A percentile compares a stretch with the other conserved stretches of the same genome.
Conservation (phyloP, 2,797 vertebrate species). For the Chelonia mydas region DNA sequence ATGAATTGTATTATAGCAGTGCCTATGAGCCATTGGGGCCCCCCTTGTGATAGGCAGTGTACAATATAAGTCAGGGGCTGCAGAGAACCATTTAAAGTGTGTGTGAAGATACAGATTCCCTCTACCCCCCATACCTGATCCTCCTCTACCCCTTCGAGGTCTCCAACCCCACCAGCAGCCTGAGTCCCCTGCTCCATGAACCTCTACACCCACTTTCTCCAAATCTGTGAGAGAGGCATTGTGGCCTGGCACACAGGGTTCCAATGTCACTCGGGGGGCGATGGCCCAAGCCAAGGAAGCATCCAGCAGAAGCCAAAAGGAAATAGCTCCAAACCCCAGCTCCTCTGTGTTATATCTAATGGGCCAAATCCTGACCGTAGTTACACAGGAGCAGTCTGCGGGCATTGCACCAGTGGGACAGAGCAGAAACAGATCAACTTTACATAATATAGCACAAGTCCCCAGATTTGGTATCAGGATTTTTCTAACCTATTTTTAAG, state of each 20-base stretch:
- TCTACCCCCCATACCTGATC: background rate
- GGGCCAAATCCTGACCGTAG: background rate
- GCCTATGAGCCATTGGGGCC: background rate
- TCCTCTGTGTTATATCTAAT: background rate
- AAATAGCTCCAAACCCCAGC: background rate
- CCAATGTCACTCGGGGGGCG: background rate
- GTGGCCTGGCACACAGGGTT: background rate
- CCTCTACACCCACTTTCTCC: background rate
- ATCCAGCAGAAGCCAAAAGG: background rate
- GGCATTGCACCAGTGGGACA: background rate
- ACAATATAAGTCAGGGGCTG: background rate
- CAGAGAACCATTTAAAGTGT: background rate
- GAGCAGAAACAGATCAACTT: background rate
- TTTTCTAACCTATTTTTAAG: background rate
- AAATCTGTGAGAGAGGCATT: background rate
- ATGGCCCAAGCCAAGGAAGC: background rate
- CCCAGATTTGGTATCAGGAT: background rate
- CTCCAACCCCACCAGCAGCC: background rate
- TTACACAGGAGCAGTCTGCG: background rate
- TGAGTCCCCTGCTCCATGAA: background rate
- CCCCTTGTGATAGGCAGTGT: background rate
- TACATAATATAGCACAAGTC: background rate
- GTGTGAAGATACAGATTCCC: background rate
- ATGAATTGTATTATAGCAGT: background rate
- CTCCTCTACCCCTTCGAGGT: background rate